Conservation (phyloP, 53 echinoderm and acorn worm genomes). For the Astropecten irregularis region DNA sequence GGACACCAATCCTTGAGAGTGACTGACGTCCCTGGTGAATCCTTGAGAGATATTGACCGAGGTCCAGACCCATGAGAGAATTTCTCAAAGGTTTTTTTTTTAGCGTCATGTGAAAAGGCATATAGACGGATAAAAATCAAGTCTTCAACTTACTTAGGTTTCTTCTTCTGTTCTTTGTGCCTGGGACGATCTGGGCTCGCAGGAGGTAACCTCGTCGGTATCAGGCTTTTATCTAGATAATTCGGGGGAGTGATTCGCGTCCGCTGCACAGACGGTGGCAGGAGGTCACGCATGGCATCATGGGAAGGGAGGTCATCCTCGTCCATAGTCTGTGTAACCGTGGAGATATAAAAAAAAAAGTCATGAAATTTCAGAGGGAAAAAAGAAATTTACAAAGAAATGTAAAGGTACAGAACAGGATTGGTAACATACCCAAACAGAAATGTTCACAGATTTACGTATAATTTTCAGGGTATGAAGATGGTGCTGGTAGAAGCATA, state of each 20-base stretch:
- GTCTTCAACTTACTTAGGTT: constrained; percentile 54
- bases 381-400: not conserved
- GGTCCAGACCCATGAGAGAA: too few relatives aligned
- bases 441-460: too few relatives aligned
- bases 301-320: constrained; percentile 75
- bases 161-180: constrained; percentile 1
- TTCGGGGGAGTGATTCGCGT: not conserved
- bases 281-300: constrained; percentile 79
- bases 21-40: too few relatives aligned
- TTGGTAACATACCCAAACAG: too few relatives aligned
- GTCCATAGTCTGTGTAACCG: constrained; percentile 48
- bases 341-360: constrained; percentile 22
- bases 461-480: too few relatives aligned
- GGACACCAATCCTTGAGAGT: too few relatives aligned
- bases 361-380: not conserved
- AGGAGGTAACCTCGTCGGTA: constrained; percentile 88
- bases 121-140: too few relatives aligned
- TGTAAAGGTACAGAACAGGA: not conserved
- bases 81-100: too few relatives aligned
- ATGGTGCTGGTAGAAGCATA: too few relatives aligned
- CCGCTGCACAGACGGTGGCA: constrained; percentile 51
- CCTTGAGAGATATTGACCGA: too few relatives aligned
- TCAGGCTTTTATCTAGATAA: constrained; percentile 58
- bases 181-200: constrained; percentile 34
- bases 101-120: too few relatives aligned